Conservation (phyloP, 2,797 vertebrate species). For the Gadopsis marmoratus region DNA sequence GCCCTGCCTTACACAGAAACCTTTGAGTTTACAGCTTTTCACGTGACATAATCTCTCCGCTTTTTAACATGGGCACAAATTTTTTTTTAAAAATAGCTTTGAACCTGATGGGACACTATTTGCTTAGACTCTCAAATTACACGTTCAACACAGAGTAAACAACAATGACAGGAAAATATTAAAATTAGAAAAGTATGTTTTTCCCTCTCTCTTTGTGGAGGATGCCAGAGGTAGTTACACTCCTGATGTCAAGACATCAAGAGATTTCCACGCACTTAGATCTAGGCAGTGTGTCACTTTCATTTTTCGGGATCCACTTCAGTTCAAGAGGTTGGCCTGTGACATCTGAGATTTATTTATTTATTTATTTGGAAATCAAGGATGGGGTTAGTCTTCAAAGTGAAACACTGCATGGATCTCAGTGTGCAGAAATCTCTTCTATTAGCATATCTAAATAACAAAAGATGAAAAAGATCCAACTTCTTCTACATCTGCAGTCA, state of each 20-base stretch:
- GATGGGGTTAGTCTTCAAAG: no score
- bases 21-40: neutral
- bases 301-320: no score
- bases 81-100: no score
- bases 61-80: constrained; percentile 5
- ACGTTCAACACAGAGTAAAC: constrained; percentile 29
- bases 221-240: constrained; percentile 39
- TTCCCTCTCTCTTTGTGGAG: constrained; percentile 23
- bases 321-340: no score
- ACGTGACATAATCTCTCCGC: neutral
- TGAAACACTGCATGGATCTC: no score
- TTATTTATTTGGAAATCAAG: no score
- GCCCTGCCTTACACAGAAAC: constrained; percentile 12
- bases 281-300: no score
- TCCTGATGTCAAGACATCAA: constrained; percentile 37
- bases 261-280: no score
- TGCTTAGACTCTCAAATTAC: constrained; percentile 16
- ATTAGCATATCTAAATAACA: neutral
- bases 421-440: no score
- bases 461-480: neutral
- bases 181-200: constrained; percentile 28
- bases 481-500: neutral
- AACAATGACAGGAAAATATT: constrained; percentile 23
- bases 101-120: constrained; percentile 2
- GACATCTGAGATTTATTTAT: no score